Evolutionary conservation across 2,797 vertebrate species (phyloP).

Genomic region (Halcyon leucocephala): DNA sequence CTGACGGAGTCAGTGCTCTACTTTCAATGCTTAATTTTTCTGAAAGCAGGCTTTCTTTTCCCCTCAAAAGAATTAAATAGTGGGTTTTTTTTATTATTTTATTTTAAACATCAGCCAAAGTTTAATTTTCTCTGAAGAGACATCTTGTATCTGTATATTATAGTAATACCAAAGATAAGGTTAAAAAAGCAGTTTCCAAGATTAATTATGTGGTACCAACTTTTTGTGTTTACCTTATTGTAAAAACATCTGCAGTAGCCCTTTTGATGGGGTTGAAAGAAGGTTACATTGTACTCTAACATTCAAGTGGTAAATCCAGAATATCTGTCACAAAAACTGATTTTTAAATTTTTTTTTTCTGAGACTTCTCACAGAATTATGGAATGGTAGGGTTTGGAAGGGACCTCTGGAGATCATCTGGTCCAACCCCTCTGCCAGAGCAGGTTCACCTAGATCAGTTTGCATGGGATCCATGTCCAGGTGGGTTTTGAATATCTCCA

Average conservation of each 20-base stretch:
- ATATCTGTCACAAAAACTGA: neutral
- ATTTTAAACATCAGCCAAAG: neutral
- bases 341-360: neutral
- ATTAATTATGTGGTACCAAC: neutral
- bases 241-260: neutral
- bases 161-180: neutral
- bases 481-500: neutral
- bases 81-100: accelerated
- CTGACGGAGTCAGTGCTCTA: constrained; percentile 4
- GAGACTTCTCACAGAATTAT: neutral
- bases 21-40: constrained; percentile 15
- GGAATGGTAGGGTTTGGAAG: neutral
- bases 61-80: neutral
- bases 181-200: neutral
- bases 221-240: neutral
- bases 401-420: neutral
- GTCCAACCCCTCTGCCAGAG: neutral
- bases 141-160: neutral
- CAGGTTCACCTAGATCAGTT: neutral
- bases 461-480: neutral
- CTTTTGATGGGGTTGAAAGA: neutral
- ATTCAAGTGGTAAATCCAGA: neutral
- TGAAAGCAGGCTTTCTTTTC: neutral
- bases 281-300: neutral
- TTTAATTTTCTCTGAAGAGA: neutral